Base-by-base conservation (phyloP, 1,140 invertebrate genomes). In the Zelostemma sp. region DNA sequence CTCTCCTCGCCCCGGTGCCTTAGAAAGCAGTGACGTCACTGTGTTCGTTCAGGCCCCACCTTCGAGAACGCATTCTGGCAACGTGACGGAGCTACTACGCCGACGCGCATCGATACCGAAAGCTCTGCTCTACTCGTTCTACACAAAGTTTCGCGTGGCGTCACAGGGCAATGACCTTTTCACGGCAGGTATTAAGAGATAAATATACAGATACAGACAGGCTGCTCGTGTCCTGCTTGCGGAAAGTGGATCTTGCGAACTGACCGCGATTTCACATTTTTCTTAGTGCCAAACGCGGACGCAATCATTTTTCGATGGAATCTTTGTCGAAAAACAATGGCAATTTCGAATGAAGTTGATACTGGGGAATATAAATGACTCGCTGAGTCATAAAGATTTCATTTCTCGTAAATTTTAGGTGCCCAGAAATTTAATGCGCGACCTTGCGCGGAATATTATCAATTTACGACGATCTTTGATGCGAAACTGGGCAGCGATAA, bases 101-200 rank as follows among this genome's bases (percentile, higher is more conserved):
- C 19, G 25, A 21, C 45, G 51, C 53, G 43, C 69, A 68, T 68
- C 62, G 56, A 43, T 49, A 41, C 69, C 68, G 60, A 50, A 66
- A 73, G 71, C 58, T 66, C 62, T 17, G 33, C 63, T 57, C 35
- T 28, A 41, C 16, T 46, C 18, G 35, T 38, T n/a, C 51, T 35
- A 40, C 16, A 57, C 57, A 68, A 75, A 66, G 54, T 43, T 68
- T 38, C 21, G 40, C 19, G 61, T 62, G 63, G 68, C 74, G 60
- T 65, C 72, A 59, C 48, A 45, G 72, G 61, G 59, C 76, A 69
- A 77, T 54, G 76, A 76, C 68, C 74, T 59, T 61, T 64, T 8
- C 21, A 25, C 17, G 60, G 62, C 57, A 63, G 19, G 16, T 47
- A 48, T 54, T 46, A 33, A 53, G 33, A 38, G 35, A 38, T 38